Percentiles rank a stretch among this genome's conserved stretches.
Conservation (phyloP, 1,140 invertebrate species). For the Colletes gigas region DNA sequence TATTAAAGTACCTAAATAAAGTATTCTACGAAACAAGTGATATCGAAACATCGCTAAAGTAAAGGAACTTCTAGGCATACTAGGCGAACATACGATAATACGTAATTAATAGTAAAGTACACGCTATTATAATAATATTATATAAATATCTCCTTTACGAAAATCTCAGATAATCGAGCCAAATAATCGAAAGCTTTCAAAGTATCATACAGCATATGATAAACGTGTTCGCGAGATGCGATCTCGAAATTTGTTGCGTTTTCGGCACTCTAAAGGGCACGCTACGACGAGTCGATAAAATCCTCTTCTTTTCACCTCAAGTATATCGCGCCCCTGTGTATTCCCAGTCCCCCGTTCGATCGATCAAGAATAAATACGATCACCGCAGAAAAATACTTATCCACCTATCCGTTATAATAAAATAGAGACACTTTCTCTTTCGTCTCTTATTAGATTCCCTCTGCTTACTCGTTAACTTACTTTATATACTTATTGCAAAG, state of each 20-base stretch:
- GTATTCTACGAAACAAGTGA: background rate
- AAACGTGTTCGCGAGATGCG: background rate
- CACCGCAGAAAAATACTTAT: constrained; percentile 35
- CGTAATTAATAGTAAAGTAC: background rate
- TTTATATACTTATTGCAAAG: constrained; percentile 49
- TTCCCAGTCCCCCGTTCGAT: background rate
- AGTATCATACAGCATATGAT: background rate
- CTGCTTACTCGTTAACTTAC: constrained; percentile 9
- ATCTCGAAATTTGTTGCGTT: background rate
- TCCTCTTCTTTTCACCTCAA: background rate
- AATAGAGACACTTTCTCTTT: constrained; percentile 31
- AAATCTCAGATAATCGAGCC: background rate
- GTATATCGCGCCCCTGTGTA: background rate
- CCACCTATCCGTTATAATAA: constrained; percentile 30
- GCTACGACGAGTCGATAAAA: background rate
- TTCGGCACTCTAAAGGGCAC: background rate
- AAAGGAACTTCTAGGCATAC: constrained; percentile 27
- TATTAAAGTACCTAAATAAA: background rate
- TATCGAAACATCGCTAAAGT: constrained; percentile 16
- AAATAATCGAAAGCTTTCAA: constrained; percentile 6
- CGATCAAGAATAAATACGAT: constrained; percentile 26
- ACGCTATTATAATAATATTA: constrained; percentile 10
- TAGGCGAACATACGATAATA: background rate
- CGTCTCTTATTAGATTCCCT: constrained; percentile 5
- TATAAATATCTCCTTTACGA: background rate